Percentiles rank a stretch among this genome's conserved stretches.
Evolutionary conservation across 2,797 vertebrate genomes (phyloP).

Genomic region (Hemitrygon akajei): DNA sequence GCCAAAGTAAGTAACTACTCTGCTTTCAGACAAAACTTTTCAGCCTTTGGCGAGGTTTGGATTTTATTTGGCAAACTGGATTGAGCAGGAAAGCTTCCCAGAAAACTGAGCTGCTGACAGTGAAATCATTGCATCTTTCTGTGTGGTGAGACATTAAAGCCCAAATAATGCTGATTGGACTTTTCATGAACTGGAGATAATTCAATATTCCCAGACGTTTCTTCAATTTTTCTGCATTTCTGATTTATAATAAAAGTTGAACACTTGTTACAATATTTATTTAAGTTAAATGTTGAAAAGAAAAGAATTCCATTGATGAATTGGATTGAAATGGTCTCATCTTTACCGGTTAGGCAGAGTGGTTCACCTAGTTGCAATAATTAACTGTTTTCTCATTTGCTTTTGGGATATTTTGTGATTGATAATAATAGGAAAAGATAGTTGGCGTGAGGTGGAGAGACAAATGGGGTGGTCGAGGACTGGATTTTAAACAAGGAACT

Average conservation of each 20-base stretch:
- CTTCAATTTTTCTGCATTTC: background rate
- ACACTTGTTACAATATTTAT: background rate
- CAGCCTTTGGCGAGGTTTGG: conserved; percentile 17
- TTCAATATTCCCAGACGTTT: background rate
- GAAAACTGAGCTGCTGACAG: background rate
- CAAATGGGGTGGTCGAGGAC: background rate
- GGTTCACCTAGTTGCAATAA: background rate
- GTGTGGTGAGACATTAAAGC: background rate
- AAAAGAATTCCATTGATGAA: background rate
- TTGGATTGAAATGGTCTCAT: background rate
- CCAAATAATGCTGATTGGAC: background rate
- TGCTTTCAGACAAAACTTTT: background rate
- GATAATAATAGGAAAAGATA: background rate
- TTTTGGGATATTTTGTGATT: background rate
- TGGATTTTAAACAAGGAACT: too few species aligned
- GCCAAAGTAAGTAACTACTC: conserved; percentile 24
- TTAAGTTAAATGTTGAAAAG: background rate
- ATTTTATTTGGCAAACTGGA: conserved; percentile 34
- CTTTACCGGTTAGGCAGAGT: background rate
- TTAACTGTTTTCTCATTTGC: background rate
- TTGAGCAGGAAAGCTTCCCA: conserved; percentile 20
- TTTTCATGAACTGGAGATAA: background rate
- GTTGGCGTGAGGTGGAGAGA: too few species aligned
- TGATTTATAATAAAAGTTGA: background rate
- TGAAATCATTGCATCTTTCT: conserved; percentile 11